These are phyloP conservation scores for Pachymerium ferrugineum DNA, from an alignment of 2,888 invertebrate genomes.

Conservation along the genomic window DNA sequence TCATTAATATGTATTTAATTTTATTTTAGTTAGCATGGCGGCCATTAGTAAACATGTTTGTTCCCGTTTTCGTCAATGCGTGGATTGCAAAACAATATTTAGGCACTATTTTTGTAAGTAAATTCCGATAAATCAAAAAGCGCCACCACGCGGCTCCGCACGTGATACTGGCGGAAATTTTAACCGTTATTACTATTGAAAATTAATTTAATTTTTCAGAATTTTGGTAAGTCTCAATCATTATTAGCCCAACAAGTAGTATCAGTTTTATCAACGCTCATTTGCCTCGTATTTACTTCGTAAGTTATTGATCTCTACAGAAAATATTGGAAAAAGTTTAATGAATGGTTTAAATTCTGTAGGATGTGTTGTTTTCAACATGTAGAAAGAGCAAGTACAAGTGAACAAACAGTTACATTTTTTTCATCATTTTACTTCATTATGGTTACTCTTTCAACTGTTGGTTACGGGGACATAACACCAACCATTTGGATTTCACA, in stretches of 20 bases:
- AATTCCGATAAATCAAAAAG: background rate
- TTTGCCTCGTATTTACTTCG: slow-evolving; percentile 48
- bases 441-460: slow-evolving; percentile 53
- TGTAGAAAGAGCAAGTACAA: slow-evolving; percentile 49
- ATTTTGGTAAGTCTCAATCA: slow-evolving; percentile 45
- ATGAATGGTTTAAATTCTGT: too few species aligned
- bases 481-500: slow-evolving; percentile 53
- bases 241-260: slow-evolving; percentile 47
- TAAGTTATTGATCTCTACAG: slow-evolving; percentile 39
- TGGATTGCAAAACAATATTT: slow-evolving; percentile 51
- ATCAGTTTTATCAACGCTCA: slow-evolving; percentile 45
- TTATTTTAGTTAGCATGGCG: slow-evolving; percentile 47
- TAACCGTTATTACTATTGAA: background rate
- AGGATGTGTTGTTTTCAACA: slow-evolving; percentile 53
- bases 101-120: slow-evolving; percentile 49
- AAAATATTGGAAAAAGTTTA: too few species aligned
- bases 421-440: slow-evolving; percentile 52
- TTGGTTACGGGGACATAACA: slow-evolving; percentile 50
- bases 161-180: background rate
- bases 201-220: slow-evolving; percentile 49
- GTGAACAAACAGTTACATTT: slow-evolving; percentile 44
- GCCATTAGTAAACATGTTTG: slow-evolving; percentile 46
- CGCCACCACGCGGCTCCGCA: too few species aligned
- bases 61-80: slow-evolving; percentile 52
- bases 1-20: background rate